phyloP scores from a whole-genome alignment of 1,140 invertebrate genomes.

The Whitmania pigra region DNA sequence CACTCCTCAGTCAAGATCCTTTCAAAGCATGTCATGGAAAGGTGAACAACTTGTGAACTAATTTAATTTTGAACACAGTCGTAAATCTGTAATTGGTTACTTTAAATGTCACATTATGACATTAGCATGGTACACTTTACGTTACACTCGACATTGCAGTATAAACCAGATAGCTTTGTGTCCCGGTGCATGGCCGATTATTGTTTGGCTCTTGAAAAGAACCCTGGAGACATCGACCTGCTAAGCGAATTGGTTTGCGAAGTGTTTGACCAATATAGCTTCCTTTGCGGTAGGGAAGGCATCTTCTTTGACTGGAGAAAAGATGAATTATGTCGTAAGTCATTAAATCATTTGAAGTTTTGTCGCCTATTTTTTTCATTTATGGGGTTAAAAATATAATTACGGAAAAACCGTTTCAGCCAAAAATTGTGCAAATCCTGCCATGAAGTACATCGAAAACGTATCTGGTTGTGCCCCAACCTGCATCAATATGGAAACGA shows the following conservation, averaged over 20 bases:
- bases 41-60: too few relatives aligned
- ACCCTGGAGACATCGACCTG: background rate
- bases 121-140: too few relatives aligned
- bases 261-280: background rate
- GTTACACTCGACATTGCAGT: too few relatives aligned
- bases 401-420: background rate
- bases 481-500: background rate
- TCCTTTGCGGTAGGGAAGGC: conserved; percentile 1
- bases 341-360: too few relatives aligned
- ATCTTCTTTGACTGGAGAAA: conserved; percentile 7
- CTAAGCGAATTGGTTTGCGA: background rate
- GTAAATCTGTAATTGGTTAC: too few relatives aligned
- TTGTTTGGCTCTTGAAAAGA: background rate
- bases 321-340: background rate
- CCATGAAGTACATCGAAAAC: conserved; percentile 2
- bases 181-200: background rate
- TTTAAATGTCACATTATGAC: too few relatives aligned
- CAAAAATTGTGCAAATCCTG: background rate
- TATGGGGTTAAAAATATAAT: background rate
- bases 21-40: too few relatives aligned
- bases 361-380: too few relatives aligned
- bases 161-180: background rate
- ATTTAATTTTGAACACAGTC: too few relatives aligned
- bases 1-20: too few relatives aligned
- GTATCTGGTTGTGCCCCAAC: background rate